phyloP scores from a whole-genome alignment of 2,797 vertebrate species.

The Notoglanidium macrostoma region DNA sequence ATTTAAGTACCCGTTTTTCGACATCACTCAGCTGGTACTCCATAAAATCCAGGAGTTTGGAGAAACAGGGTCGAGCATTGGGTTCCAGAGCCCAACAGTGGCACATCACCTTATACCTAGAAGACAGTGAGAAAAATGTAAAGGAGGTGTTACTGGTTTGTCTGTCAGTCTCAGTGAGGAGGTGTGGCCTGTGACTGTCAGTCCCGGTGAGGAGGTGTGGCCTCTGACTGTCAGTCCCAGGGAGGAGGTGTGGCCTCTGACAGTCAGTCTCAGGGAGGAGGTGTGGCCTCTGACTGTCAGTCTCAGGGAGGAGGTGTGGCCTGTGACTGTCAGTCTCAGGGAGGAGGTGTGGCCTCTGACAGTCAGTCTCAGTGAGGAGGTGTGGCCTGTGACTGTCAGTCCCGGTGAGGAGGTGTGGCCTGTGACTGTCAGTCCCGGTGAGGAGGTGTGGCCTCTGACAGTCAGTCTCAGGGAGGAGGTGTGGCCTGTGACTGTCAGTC shows the following conservation, averaged over 20 bases:
- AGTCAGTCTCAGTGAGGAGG: no score
- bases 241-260: neutral
- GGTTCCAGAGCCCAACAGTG: constrained; percentile 88
- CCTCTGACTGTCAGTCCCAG: neutral
- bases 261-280: neutral
- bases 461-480: neutral
- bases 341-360: no score
- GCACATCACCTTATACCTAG: constrained; percentile 87
- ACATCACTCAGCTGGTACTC: constrained; percentile 80
- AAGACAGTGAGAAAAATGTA: neutral
- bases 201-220: neutral
- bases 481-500: neutral
- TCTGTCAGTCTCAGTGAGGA: neutral
- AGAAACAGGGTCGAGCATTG: constrained; percentile 83
- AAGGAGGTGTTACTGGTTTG: neutral
- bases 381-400: no score
- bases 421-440: neutral
- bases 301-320: no score
- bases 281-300: neutral
- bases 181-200: neutral
- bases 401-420: neutral
- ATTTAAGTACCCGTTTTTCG: constrained; percentile 83
- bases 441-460: neutral
- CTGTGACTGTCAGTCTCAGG: no score
- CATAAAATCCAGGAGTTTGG: constrained; percentile 81